Conservation (phyloP, 2,888 invertebrate species). For the Gasteruption jaculator region DNA sequence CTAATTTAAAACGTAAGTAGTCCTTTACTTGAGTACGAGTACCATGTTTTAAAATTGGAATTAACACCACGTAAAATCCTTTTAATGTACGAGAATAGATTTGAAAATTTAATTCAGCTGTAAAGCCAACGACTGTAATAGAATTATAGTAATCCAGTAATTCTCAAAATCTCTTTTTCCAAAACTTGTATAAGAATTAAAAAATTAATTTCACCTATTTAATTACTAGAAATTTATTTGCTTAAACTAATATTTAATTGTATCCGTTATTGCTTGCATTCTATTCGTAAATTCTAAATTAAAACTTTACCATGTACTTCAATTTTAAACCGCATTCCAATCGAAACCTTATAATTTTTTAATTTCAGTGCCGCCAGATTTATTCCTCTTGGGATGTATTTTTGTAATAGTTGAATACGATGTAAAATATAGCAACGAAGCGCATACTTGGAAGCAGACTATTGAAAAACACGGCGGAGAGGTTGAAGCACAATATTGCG, state of each 20-base stretch:
- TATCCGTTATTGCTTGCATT: no score
- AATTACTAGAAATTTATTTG: not conserved
- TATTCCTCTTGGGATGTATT: constrained; percentile 89
- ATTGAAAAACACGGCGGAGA: constrained; percentile 83
- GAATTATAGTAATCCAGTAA: no score
- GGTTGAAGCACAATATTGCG: constrained; percentile 78
- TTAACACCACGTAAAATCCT: no score
- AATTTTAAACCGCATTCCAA: not conserved
- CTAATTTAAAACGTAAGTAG: constrained; percentile 68
- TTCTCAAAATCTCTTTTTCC: constrained; percentile 4
- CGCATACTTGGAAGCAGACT: constrained; percentile 65
- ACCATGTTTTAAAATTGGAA: no score
- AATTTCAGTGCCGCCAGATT: constrained; percentile 68
- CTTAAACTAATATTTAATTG: constrained; percentile 5
- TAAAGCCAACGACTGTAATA: no score
- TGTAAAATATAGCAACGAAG: constrained; percentile 60
- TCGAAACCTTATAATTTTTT: constrained; percentile 3
- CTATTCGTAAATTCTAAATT: no score
- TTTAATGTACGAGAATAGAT: no score
- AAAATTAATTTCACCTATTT: not conserved
- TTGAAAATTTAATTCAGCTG: constrained; percentile 4
- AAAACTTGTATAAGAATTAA: constrained; percentile 1
- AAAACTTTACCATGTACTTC: not conserved
- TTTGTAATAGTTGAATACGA: constrained; percentile 87
- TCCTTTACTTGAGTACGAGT: constrained; percentile 5